Percentiles rank a stretch among this genome's conserved stretches.
Evolutionary conservation across 2,113 vertebrate genomes (phyloP).

Genomic region (Leucoraja erinaceus): DNA sequence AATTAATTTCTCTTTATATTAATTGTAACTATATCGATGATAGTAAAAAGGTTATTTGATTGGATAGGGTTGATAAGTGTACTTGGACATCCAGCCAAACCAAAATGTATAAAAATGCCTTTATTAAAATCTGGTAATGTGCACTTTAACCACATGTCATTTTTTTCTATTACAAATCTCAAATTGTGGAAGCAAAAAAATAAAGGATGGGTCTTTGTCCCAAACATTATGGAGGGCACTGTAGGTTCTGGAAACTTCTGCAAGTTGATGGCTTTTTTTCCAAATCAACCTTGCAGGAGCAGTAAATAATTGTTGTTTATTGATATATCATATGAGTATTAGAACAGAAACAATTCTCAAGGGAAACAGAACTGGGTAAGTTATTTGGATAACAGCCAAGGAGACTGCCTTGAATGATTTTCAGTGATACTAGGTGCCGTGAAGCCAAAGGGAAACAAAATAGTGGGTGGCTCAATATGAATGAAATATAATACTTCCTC

Average conservation of each 20-base stretch:
- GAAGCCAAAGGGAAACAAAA: not conserved
- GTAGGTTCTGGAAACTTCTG: not conserved
- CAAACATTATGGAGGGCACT: no score
- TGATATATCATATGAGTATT: not conserved
- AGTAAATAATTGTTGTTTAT: not conserved
- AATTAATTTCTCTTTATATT: not conserved
- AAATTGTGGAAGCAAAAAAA: no score
- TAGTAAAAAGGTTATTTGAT: not conserved
- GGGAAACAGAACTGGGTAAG: not conserved
- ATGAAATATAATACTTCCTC: not conserved
- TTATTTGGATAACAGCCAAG: not conserved
- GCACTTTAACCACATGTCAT: no score
- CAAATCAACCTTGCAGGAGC: not conserved
- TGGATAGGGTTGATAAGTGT: not conserved
- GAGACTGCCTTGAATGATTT: not conserved
- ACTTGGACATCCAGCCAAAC: not conserved
- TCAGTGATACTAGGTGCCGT: not conserved
- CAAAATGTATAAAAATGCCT: no score
- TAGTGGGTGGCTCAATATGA: not conserved
- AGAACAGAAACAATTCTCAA: not conserved
- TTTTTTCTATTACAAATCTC: no score
- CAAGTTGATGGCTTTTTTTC: not conserved
- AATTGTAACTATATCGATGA: not conserved
- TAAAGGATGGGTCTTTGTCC: no score
- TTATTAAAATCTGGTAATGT: no score